Evolutionary conservation across 1,140 invertebrate genomes (phyloP).

Genomic region (Anagrus nilaparvatae): DNA sequence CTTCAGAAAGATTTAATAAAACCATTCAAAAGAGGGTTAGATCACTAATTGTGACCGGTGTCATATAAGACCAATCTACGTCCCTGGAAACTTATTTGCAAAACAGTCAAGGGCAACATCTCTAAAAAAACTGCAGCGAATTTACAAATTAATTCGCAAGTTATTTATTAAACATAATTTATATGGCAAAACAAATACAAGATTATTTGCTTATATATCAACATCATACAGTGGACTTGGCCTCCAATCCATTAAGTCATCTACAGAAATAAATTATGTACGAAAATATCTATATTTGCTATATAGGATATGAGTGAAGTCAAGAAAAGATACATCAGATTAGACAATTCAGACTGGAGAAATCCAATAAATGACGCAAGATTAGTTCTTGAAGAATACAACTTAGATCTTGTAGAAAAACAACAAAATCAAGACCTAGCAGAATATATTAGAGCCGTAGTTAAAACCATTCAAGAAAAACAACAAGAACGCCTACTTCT

Average conservation of each 20-base stretch:
- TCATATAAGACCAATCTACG: slow-evolving; percentile 4
- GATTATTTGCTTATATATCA: slow-evolving; percentile 1
- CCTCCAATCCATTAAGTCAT: slow-evolving; percentile 4
- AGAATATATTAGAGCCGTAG: too few species aligned
- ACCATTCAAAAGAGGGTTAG: slow-evolving; percentile 11
- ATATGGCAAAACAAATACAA: not conserved
- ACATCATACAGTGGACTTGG: slow-evolving; percentile 4
- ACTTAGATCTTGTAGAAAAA: too few species aligned
- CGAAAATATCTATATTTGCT: slow-evolving; percentile 7
- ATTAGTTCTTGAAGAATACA: too few species aligned
- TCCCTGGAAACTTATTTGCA: slow-evolving; percentile 2
- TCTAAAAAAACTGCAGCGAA: not conserved
- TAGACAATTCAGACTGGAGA: too few species aligned
- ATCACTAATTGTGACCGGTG: slow-evolving; percentile 8
- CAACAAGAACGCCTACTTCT: not conserved
- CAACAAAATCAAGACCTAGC: too few species aligned
- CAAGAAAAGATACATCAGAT: too few species aligned
- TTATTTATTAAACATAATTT: too few species aligned
- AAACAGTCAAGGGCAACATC: not conserved
- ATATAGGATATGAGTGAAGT: not conserved
- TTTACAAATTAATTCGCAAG: slow-evolving; percentile 3
- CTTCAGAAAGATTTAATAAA: too few species aligned
- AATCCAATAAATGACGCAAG: too few species aligned
- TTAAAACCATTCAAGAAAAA: too few species aligned
- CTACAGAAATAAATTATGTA: too few species aligned